Percentiles rank a stretch among this genome's conserved stretches.
Evolutionary conservation across 1,140 invertebrate genomes (phyloP).

Genomic region (Lasioglossum baleicum): DNA sequence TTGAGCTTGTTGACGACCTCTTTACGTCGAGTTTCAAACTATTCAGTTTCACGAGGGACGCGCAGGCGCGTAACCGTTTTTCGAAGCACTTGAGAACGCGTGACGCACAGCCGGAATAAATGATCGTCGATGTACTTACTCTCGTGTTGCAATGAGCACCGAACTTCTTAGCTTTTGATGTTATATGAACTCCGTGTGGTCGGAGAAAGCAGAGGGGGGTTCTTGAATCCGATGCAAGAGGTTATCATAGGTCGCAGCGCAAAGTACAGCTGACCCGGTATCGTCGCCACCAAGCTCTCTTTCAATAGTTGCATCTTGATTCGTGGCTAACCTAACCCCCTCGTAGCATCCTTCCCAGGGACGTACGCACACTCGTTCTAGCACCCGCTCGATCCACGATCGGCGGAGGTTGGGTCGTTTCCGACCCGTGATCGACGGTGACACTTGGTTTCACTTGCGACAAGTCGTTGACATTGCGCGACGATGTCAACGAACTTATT

Average conservation of each 20-base stretch:
- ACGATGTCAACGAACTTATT: too few relatives aligned
- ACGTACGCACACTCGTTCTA: conserved; percentile 19
- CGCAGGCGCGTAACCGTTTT: neutral
- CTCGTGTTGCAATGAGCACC: conserved; percentile 20
- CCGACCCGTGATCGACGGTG: too few relatives aligned
- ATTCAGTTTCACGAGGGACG: neutral
- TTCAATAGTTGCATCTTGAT: neutral
- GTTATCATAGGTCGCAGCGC: conserved; percentile 74
- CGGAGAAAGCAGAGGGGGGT: conserved; percentile 20
- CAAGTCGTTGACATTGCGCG: too few relatives aligned
- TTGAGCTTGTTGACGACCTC: neutral
- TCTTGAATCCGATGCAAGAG: conserved; percentile 41
- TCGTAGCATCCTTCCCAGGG: conserved; percentile 15
- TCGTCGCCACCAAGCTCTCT: conserved; percentile 36
- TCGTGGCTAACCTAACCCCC: neutral
- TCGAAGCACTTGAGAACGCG: neutral
- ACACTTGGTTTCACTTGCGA: too few relatives aligned
- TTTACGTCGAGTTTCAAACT: neutral
- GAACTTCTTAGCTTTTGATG: conserved; percentile 20
- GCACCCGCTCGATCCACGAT: neutral
- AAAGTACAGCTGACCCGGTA: conserved; percentile 75
- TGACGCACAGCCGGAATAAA: neutral
- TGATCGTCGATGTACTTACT: conserved; percentile 10
- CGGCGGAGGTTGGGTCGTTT: too few relatives aligned
- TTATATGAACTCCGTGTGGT: conserved; percentile 39